phyloP scores from a whole-genome alignment of 2,113 vertebrate species.

The Oriolus oriolus region DNA sequence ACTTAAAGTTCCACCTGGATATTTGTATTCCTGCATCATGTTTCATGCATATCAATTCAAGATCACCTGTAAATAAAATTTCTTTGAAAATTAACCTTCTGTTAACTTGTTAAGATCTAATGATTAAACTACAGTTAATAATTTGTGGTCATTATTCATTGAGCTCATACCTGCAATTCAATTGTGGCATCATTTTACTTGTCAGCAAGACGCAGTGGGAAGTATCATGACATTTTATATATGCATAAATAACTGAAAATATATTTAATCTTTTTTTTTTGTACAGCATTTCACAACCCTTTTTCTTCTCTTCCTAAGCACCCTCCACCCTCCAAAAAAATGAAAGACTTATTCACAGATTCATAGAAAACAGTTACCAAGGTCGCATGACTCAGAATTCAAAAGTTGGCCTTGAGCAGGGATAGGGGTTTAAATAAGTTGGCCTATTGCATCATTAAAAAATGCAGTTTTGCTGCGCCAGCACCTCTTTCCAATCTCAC shows the following conservation, averaged over 20 bases:
- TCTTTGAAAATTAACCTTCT: neutral
- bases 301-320: neutral
- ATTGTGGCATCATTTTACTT: neutral
- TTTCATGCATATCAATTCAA: neutral
- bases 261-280: neutral
- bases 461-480: neutral
- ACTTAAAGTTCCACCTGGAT: neutral
- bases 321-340: rapidly evolving
- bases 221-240: neutral
- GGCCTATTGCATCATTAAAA: neutral
- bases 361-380: neutral
- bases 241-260: neutral
- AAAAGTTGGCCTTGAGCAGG: neutral
- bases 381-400: neutral
- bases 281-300: neutral
- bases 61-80: neutral
- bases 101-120: neutral
- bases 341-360: neutral
- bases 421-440: neutral
- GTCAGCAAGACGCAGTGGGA: neutral
- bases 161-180: neutral
- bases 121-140: neutral
- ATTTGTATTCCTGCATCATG: neutral
- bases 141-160: neutral
- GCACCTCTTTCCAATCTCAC: neutral